Base-by-base conservation (phyloP, 35 echinoderm and acorn worm species). In the Apostichopus japonicus region DNA sequence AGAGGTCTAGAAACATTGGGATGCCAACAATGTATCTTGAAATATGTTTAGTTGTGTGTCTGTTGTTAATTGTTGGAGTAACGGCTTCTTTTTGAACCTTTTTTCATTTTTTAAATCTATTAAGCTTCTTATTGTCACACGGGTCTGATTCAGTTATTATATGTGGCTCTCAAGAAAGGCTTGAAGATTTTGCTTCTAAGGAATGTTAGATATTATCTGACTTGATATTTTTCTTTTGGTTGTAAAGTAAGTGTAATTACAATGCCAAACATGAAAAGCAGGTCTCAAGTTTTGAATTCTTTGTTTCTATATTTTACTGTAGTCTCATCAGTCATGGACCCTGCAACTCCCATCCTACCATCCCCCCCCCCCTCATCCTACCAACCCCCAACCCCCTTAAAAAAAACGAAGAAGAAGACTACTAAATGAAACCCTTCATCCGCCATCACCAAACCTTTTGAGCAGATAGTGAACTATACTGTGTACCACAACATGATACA, bases 181-280 rank as follows among this genome's bases (percentile, higher is more conserved):
- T 84, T 57, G 81, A 58, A 84, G 56, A 59, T 58, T 75, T 75
- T 55, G 81, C 81, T 84, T 84, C 81, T 84, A 84, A 84, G 81
- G 81, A 84, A 16, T 84, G 81, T 84, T 84, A 84, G 54, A 44
- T 80, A 80, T 75, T 80, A 84, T 84, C 54, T 55, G 81, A 83
- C 79, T 83, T 83, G 79, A 75, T 75, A 75, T 75, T 75, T 75
- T 75, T 75, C 71, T 84, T 84, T 84, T 84, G 81, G 81, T 84
- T 84, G 53, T 84, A 84, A 84, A 84, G 81, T 84, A 84, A 84
- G 81, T 84, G 81, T 84, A 84, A 84, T 56, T 84, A 84, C 81
- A 84, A 80, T 84, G 81, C 81, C 81, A 19, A 84, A 84, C 19
- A 84, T 84, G 54, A 84, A 84, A 84, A 84, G 81, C 81, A 84